These are phyloP conservation scores for Myxocyprinus asiaticus DNA, from an alignment of 2,113 vertebrate genomes.

Conservation along the genomic window DNA sequence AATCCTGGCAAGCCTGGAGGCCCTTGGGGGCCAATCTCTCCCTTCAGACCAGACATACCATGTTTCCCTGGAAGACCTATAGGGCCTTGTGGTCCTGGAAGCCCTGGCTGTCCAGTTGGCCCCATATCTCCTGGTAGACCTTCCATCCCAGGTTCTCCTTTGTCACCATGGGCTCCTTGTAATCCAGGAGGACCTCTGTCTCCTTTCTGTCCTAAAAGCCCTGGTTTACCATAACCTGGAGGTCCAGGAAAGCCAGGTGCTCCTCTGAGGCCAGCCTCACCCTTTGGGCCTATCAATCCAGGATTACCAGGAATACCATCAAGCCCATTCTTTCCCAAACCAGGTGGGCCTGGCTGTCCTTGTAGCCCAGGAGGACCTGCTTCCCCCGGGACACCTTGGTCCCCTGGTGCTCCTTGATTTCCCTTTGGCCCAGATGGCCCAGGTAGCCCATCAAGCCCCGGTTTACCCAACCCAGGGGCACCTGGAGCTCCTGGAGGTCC, in stretches of 20 bases:
- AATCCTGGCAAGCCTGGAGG: slow-evolving; percentile 87
- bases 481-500: slow-evolving; percentile 81
- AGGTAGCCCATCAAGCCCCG: slow-evolving; percentile 84
- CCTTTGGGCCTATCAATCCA: slow-evolving; percentile 84
- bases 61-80: slow-evolving; percentile 94
- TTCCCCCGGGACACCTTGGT: slow-evolving; percentile 79
- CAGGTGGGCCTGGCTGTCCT: slow-evolving; percentile 83
- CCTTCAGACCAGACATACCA: slow-evolving; percentile 85
- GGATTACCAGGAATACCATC: slow-evolving; percentile 85
- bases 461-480: slow-evolving; percentile 81
- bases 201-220: slow-evolving; percentile 86
- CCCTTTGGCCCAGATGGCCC: slow-evolving; percentile 86
- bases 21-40: slow-evolving; percentile 85
- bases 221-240: slow-evolving; percentile 90
- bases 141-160: slow-evolving; percentile 83
- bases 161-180: slow-evolving; percentile 84
- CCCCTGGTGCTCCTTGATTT: slow-evolving; percentile 81
- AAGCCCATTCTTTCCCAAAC: slow-evolving; percentile 82
- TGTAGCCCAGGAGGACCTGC: slow-evolving; percentile 80
- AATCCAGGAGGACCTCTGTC: slow-evolving; percentile 86
- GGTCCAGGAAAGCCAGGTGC: slow-evolving; percentile 85
- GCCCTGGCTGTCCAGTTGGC: slow-evolving; percentile 81
- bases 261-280: slow-evolving; percentile 84
- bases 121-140: slow-evolving; percentile 84
- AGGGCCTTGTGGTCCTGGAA: slow-evolving; percentile 84